Conservation (phyloP, 2,888 invertebrate species). For the Heliconius ismenius region DNA sequence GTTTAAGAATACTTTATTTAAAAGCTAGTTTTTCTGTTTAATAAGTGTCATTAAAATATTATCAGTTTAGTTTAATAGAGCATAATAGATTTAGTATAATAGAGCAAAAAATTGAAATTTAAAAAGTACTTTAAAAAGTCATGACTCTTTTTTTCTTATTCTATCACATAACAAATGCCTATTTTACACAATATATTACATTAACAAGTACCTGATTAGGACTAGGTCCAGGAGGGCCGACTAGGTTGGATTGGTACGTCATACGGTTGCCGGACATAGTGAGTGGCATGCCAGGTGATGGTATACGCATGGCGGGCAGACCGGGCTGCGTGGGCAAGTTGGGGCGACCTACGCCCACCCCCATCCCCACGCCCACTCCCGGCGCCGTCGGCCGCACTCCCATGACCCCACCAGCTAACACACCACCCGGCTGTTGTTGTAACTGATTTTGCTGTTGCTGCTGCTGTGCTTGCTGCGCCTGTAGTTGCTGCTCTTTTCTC, state of each 20-base stretch:
- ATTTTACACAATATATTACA: too few relatives aligned
- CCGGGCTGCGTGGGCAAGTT: constrained; percentile 53
- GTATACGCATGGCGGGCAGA: constrained; percentile 83
- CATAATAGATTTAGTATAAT: not conserved
- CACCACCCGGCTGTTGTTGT: constrained; percentile 60
- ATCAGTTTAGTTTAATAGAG: not conserved
- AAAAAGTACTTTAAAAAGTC: not conserved
- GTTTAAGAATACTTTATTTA: not conserved
- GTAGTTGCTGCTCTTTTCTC: constrained; percentile 86
- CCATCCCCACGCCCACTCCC: constrained; percentile 50
- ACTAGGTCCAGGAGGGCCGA: constrained; percentile 89
- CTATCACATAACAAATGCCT: too few relatives aligned
- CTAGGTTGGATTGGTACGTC: constrained; percentile 83
- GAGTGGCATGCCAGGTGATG: constrained; percentile 84
- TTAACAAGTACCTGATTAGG: constrained; percentile 81
- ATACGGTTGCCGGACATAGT: constrained; percentile 70
- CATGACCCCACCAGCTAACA: constrained; percentile 58
- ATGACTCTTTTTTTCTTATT: too few relatives aligned
- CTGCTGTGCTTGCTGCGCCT: constrained; percentile 73
- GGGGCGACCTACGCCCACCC: constrained; percentile 51
- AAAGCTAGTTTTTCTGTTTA: too few relatives aligned
- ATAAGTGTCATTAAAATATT: too few relatives aligned
- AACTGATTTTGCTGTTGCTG: constrained; percentile 72
- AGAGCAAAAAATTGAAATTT: not conserved
- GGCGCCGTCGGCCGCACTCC: constrained; percentile 58